Evolutionary conservation across 2,113 vertebrate genomes (phyloP), one percentile per base, ranked within the genome.

Genomic region (Archilochus colubris): DNA sequence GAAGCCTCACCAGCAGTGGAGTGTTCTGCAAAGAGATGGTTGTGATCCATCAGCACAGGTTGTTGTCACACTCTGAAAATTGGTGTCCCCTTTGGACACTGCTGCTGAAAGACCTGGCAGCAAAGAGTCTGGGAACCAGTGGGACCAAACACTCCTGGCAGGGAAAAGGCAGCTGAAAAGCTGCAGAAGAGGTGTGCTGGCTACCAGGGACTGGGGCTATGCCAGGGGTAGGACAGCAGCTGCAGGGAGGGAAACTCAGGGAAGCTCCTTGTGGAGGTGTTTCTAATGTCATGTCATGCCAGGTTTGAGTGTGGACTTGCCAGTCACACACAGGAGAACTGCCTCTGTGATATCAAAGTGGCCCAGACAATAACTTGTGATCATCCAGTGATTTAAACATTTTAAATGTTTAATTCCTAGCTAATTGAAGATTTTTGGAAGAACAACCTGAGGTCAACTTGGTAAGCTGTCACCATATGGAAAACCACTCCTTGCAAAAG

Each of bases 121-220:
- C 58, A 66, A 6, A 48, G 57, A 55, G 53, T 25, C 23, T 1
- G 0, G 38, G 19, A 0, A 0, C 33, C 24, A 51, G 9, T 0
- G 4, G 58, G 24, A 43, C 23, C 38, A n/a, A 50, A 25, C 22
- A 4, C 0, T 2, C 22, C 58, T 36, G 36, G 24, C 4, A 0
- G 1, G 14, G 38, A 36, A 54, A 15, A 14, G 53, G 38, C 57
- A 82, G 57, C 38, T 2, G 1, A 72, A 79, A 83, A 68, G 5
- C 58, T 76, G 33, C 50, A 73, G 16, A 27, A 33, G 67, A 46
- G 54, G 2, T 50, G 31, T 46, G 25, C 27, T 38, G 55, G 40
- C 18, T 84, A 3, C 40, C 12, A 13, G 27, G 51, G 59, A 5
- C 19, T 4, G 2, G 33, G 57, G 38, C 74, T 36, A 7, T 51